These are phyloP conservation scores for Vicugna pacos DNA, from an alignment of 2,113 vertebrate species.

Conservation along the genomic window DNA sequence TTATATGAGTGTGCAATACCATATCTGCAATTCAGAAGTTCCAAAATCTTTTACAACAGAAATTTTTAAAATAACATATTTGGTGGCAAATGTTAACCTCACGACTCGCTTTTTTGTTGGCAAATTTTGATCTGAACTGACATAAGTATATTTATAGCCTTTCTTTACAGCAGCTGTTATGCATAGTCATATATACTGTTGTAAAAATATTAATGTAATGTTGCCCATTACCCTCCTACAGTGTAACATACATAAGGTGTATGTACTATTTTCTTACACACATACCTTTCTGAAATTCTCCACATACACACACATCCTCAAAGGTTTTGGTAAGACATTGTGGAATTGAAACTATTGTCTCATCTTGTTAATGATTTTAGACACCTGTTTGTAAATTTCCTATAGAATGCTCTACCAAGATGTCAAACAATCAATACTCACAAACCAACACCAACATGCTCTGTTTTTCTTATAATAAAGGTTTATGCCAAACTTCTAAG, in stretches of 20 bases:
- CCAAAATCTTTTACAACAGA: neutral
- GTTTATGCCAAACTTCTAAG: neutral
- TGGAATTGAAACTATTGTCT: neutral
- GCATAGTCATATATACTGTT: neutral
- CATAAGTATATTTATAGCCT: neutral
- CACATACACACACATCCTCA: neutral
- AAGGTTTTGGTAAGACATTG: neutral
- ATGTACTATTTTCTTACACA: neutral
- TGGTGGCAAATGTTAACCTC: neutral
- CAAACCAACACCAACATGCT: neutral
- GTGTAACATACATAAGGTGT: neutral
- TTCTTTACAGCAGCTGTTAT: neutral
- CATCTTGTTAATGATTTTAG: slow-evolving; percentile 23
- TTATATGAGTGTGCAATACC: neutral
- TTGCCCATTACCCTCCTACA: neutral
- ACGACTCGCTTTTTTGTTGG: neutral
- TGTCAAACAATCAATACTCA: slow-evolving; percentile 8
- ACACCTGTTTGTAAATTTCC: neutral
- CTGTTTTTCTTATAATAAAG: slow-evolving; percentile 31
- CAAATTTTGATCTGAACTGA: slow-evolving; percentile 7
- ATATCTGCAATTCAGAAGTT: neutral
- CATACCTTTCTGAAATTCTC: neutral
- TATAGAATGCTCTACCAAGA: neutral
- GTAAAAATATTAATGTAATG: neutral
- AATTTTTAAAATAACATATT: neutral